These are phyloP conservation scores for Bombus soroeensis DNA, from an alignment of 1,140 invertebrate genomes.

Conservation along the genomic window DNA sequence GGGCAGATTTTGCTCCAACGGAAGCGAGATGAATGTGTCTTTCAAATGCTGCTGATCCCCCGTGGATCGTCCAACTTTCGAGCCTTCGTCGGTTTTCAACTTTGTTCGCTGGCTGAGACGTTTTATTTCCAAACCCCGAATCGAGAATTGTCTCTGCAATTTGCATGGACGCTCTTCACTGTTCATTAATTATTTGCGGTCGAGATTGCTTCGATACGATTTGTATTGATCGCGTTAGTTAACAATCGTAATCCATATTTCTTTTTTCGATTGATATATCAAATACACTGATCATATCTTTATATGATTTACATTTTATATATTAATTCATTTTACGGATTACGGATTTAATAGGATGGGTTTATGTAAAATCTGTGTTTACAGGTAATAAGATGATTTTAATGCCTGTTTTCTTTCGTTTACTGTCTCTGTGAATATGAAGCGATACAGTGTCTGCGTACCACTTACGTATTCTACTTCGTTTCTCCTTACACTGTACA, in stretches of 20 bases:
- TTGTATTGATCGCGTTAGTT: neutral
- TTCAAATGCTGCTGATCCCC: slow-evolving; percentile 60
- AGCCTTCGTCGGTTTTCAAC: neutral
- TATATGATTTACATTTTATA: no score
- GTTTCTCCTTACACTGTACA: neutral
- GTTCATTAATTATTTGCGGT: neutral
- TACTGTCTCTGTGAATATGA: neutral
- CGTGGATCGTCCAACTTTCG: slow-evolving; percentile 29
- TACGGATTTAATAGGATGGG: no score
- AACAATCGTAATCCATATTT: no score
- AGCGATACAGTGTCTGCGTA: neutral
- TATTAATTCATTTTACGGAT: neutral
- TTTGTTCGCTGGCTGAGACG: neutral
- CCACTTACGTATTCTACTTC: neutral
- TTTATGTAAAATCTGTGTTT: no score
- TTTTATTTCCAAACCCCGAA: neutral
- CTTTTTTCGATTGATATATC: no score
- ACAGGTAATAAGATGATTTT: no score
- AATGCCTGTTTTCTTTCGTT: neutral
- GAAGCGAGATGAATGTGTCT: slow-evolving; percentile 77
- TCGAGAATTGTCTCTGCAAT: slow-evolving; percentile 25
- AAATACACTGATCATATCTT: no score
- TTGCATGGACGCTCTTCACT: neutral
- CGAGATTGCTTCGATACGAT: neutral
- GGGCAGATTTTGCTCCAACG: slow-evolving; percentile 77